phyloP scores from a whole-genome alignment of 2,113 vertebrate genomes.

The Phoxinus phoxinus region DNA sequence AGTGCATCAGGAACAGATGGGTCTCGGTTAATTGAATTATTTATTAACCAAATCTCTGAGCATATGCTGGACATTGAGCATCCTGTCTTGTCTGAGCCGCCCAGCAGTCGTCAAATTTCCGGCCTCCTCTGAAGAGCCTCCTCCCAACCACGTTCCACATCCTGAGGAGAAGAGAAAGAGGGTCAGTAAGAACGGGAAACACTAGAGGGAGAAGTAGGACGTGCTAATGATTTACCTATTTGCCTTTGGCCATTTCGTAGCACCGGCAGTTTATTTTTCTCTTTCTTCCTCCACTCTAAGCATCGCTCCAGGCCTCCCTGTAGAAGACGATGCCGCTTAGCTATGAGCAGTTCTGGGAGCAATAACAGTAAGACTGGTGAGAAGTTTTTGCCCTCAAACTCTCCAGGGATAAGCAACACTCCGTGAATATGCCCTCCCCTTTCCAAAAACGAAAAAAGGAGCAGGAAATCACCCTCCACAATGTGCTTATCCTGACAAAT shows the following conservation, averaged over 20 bases:
- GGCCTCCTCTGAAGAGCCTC: not conserved
- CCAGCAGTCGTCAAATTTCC: conserved; percentile 40
- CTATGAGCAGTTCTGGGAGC: conserved; percentile 70
- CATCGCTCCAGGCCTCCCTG: conserved; percentile 61
- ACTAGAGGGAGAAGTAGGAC: conserved; percentile 10
- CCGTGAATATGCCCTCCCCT: conserved; percentile 9
- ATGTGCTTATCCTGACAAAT: conserved; percentile 64
- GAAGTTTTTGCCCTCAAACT: conserved; percentile 2
- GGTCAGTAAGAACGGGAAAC: not conserved
- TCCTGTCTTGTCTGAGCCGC: conserved; percentile 45
- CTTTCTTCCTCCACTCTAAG: conserved; percentile 41
- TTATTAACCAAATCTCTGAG: conserved; percentile 57
- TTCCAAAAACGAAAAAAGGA: conserved; percentile 25
- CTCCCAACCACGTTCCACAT: not conserved
- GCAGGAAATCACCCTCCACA: conserved; percentile 37
- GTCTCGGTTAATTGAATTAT: conserved; percentile 60
- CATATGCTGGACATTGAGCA: conserved; percentile 60
- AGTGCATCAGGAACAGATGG: conserved; percentile 53
- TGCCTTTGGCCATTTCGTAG: not conserved
- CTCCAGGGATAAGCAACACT: not conserved
- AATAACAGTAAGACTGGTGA: conserved; percentile 33
- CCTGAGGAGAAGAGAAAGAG: not conserved
- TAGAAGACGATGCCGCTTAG: conserved; percentile 58
- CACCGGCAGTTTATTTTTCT: not conserved
- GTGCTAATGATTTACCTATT: conserved; percentile 21